Evolutionary conservation across 2,797 vertebrate species (phyloP).

Genomic region (Erpetoichthys calabaricus): DNA sequence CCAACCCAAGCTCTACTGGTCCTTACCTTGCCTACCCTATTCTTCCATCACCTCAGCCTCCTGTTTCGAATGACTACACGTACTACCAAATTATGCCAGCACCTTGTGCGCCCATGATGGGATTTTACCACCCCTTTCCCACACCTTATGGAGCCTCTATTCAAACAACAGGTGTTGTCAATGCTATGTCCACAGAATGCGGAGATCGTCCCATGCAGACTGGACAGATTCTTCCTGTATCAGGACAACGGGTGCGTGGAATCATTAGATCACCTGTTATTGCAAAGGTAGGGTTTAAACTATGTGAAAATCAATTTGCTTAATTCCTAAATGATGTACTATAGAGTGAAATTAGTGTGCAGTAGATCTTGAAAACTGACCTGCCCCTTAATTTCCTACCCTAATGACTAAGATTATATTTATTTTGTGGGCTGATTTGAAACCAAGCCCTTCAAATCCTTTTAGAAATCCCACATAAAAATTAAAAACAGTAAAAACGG

Average conservation of each 20-base stretch:
- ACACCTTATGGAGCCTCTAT: constrained; percentile 65
- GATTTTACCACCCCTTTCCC: constrained; percentile 91
- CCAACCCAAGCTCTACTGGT: constrained; percentile 68
- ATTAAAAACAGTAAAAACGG: too few relatives aligned
- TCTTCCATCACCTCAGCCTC: constrained; percentile 76
- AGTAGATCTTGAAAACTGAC: neutral
- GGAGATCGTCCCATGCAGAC: constrained; percentile 57
- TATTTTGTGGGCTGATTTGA: too few relatives aligned
- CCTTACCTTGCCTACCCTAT: constrained; percentile 93
- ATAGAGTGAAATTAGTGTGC: neutral
- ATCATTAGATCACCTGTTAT: constrained; percentile 51
- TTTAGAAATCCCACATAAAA: too few relatives aligned
- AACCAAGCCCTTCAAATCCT: too few relatives aligned
- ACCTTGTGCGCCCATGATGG: constrained; percentile 90
- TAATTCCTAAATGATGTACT: too few relatives aligned
- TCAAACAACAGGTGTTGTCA: constrained; percentile 61
- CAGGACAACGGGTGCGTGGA: constrained; percentile 65
- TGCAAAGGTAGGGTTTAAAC: constrained; percentile 59
- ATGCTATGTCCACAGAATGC: constrained; percentile 64
- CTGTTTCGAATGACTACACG: constrained; percentile 80
- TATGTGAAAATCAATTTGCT: too few relatives aligned
- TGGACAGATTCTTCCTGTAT: constrained; percentile 58
- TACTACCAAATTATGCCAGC: constrained; percentile 94
- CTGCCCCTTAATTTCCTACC: neutral
- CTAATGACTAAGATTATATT: too few relatives aligned